phyloP scores from a whole-genome alignment of 2,797 vertebrate species.

The Spinus olivaceus region DNA sequence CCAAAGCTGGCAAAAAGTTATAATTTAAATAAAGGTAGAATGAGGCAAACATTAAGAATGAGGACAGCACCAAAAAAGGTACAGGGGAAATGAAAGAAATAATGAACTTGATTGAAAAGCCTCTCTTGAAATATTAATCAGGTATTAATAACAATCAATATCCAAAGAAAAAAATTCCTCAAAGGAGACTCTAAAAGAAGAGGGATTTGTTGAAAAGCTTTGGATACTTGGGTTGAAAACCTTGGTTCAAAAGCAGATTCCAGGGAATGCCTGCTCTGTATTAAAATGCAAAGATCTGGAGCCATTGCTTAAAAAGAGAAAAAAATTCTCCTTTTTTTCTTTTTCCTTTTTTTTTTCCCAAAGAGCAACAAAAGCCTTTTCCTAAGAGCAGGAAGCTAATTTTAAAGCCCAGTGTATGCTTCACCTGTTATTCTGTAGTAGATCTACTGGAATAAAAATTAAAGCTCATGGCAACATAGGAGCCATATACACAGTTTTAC shows the following conservation, averaged over 20 bases:
- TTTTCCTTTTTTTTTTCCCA: fast-evolving
- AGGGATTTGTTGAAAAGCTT: neutral
- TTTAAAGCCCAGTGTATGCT: neutral
- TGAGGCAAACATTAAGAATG: neutral
- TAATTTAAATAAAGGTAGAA: neutral
- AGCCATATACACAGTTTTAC: neutral
- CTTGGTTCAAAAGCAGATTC: neutral
- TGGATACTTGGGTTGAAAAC: neutral
- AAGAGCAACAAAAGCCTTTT: neutral
- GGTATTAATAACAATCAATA: neutral
- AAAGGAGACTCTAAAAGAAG: neutral
- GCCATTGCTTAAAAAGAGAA: neutral
- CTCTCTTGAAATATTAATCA: neutral
- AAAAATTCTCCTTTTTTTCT: neutral
- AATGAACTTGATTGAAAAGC: neutral
- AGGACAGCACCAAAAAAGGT: neutral
- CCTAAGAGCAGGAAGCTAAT: neutral
- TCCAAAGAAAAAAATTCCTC: neutral
- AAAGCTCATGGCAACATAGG: neutral
- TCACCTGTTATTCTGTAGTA: neutral
- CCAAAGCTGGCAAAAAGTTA: neutral
- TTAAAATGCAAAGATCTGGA: neutral
- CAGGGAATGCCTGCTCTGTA: neutral
- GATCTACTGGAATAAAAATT: neutral
- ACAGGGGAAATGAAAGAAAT: neutral